Conservation (phyloP, 2,888 invertebrate species). For the Calameuta filiformis region DNA sequence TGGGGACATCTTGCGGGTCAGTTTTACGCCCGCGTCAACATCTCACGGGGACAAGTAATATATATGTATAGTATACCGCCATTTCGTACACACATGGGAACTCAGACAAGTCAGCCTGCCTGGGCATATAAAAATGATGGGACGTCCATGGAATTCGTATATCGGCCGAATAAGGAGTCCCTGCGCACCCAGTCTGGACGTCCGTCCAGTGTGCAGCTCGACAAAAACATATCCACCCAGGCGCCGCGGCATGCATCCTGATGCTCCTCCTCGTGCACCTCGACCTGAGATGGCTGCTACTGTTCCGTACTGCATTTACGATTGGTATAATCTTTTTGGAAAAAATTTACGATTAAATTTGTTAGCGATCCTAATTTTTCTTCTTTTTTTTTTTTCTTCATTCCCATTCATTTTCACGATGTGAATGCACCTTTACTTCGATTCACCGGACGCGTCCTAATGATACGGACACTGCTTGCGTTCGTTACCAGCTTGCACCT, state of each 20-base stretch:
- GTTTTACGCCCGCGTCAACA: background rate
- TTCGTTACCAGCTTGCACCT: background rate
- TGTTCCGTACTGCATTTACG: background rate
- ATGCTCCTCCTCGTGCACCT: constrained; percentile 11
- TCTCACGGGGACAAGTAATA: background rate
- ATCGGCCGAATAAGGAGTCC: constrained; percentile 21
- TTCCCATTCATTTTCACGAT: background rate
- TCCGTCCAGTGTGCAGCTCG: background rate
- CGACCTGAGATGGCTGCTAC: constrained; percentile 1
- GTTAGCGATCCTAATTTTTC: background rate
- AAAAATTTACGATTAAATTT: background rate
- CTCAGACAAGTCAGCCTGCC: background rate
- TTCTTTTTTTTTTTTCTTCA: background rate
- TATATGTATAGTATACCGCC: background rate
- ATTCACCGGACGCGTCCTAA: background rate
- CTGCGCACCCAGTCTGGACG: constrained; percentile 8
- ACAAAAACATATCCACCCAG: constrained; percentile 9
- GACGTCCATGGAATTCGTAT: constrained; percentile 11
- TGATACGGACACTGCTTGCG: background rate
- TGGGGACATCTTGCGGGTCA: background rate
- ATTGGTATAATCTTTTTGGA: background rate
- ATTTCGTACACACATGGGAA: background rate
- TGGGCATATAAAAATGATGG: constrained; percentile 7
- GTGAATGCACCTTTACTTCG: background rate
- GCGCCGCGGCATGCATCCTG: constrained; percentile 21